Evolutionary conservation across 1,140 invertebrate species (phyloP).

Genomic region (Homalodisca vitripennis): DNA sequence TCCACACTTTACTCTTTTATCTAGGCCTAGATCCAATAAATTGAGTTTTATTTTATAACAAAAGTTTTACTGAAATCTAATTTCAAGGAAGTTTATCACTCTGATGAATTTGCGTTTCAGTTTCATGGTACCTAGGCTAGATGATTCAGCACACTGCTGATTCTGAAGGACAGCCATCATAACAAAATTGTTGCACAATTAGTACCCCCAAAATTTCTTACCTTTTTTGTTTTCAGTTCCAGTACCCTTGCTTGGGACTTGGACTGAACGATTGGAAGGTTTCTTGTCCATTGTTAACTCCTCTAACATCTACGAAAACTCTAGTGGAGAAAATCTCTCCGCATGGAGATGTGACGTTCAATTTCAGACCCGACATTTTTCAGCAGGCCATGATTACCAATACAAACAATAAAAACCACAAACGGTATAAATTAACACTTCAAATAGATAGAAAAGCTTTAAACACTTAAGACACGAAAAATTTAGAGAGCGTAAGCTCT

Average conservation of each 20-base stretch:
- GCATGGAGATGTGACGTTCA: conserved; percentile 65
- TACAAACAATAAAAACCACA: conserved; percentile 53
- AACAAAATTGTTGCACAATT: too few relatives aligned
- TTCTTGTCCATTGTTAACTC: conserved; percentile 73
- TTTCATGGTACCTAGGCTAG: too few relatives aligned
- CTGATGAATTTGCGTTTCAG: too few relatives aligned
- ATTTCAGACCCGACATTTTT: conserved; percentile 68
- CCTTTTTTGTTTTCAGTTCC: conserved; percentile 70
- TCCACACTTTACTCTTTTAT: too few relatives aligned
- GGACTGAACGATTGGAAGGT: conserved; percentile 58
- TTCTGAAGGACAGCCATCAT: too few relatives aligned
- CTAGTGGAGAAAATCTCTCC: conserved; percentile 60
- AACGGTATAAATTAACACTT: conserved; percentile 29
- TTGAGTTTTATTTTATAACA: too few relatives aligned
- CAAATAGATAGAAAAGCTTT: conserved; percentile 41
- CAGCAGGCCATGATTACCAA: conserved; percentile 74
- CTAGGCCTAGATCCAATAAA: too few relatives aligned
- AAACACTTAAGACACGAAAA: conserved; percentile 42
- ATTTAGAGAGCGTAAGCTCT: conserved; percentile 55
- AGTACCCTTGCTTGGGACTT: conserved; percentile 59
- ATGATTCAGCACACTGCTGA: too few relatives aligned
- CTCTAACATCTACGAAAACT: conserved; percentile 49
- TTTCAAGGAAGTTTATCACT: too few relatives aligned
- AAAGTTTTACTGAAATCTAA: too few relatives aligned
- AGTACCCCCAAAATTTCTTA: too few relatives aligned